phyloP scores from a whole-genome alignment of 2,113 vertebrate species.

The Poecile atricapillus region DNA sequence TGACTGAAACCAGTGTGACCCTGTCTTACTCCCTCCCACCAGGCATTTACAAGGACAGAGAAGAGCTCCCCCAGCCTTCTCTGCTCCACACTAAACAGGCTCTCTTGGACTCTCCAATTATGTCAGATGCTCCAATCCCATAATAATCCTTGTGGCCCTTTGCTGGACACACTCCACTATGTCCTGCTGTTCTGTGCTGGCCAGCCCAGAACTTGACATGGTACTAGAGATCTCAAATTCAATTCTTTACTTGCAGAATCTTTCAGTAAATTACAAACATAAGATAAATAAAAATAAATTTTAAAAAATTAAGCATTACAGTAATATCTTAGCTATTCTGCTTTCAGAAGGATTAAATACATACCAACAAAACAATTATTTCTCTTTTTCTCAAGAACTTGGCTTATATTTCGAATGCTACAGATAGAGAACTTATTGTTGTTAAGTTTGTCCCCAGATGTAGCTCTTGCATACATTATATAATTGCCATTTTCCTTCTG shows the following conservation, averaged over 20 bases:
- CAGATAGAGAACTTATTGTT: constrained; percentile 97
- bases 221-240: background rate
- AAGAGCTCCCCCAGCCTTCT: background rate
- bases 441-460: constrained; percentile 94
- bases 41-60: background rate
- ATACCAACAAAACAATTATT: constrained; percentile 92
- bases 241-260: background rate
- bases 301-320: background rate
- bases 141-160: background rate
- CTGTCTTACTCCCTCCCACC: background rate
- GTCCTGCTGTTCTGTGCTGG: background rate
- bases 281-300: background rate
- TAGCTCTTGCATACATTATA: constrained; percentile 98
- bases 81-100: background rate
- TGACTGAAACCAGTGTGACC: background rate
- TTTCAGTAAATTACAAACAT: background rate
- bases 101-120: background rate
- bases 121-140: background rate
- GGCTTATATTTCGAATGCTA: constrained; percentile 93
- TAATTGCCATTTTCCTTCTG: constrained; percentile 94
- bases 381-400: constrained; percentile 90
- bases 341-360: constrained; percentile 15
- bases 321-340: background rate
- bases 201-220: background rate
- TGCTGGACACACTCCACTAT: background rate